These are phyloP conservation scores for Spisula solida DNA, from an alignment of 2,888 invertebrate species.

Conservation along the genomic window DNA sequence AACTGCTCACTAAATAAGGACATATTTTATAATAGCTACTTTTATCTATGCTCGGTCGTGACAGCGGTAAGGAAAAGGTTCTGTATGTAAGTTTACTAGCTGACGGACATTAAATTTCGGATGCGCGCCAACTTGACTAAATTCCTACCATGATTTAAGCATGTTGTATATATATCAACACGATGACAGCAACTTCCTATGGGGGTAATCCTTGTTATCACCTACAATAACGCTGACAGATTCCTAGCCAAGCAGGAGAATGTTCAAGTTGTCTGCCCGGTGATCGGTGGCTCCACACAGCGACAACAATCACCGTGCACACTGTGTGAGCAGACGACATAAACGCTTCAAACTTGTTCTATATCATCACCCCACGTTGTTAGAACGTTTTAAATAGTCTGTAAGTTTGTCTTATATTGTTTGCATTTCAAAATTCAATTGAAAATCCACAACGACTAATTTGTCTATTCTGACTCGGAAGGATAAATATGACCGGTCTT, in stretches of 20 bases:
- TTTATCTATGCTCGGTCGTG: slow-evolving; percentile 10
- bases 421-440: neutral
- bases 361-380: slow-evolving; percentile 3
- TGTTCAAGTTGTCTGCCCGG: neutral
- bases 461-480: neutral
- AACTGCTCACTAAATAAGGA: neutral
- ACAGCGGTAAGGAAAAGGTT: neutral
- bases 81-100: neutral
- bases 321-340: neutral
- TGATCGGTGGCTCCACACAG: neutral
- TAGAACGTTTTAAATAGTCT: neutral
- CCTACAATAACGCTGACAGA: slow-evolving; percentile 1
- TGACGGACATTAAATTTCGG: slow-evolving; percentile 16
- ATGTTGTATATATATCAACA: slow-evolving; percentile 23
- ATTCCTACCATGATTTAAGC: slow-evolving; percentile 34
- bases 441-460: slow-evolving; percentile 8
- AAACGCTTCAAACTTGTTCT: neutral
- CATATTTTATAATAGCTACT: neutral
- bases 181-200: slow-evolving; percentile 34
- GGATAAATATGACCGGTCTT: neutral
- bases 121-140: slow-evolving; percentile 38
- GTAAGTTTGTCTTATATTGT: slow-evolving; percentile 16
- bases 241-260: neutral
- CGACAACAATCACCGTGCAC: neutral
- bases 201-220: slow-evolving; percentile 28